These are phyloP conservation scores for Pongo pygmaeus DNA, from an alignment of 2,113 vertebrate genomes.

Conservation along the genomic window DNA sequence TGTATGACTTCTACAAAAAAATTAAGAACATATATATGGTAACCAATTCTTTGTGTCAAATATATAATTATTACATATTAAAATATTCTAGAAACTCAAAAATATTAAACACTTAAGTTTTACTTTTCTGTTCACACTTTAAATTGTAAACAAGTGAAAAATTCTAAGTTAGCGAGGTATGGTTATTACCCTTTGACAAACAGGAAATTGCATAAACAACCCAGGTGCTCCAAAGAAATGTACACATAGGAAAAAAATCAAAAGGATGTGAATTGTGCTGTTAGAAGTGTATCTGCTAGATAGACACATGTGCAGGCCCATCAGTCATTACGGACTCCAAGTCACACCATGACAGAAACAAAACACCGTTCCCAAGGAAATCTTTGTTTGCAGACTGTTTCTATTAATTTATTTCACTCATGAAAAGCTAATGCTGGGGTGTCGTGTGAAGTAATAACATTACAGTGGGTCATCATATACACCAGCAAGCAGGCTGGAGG, in stretches of 20 bases:
- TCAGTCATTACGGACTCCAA: not conserved
- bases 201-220: not conserved
- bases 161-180: not conserved
- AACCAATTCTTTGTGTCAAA: conserved; percentile 16
- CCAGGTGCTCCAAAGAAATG: not conserved
- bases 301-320: not conserved
- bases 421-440: not conserved
- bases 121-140: not conserved
- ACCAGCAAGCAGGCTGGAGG: not conserved
- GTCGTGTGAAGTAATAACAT: not conserved
- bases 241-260: not conserved
- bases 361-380: not conserved
- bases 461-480: not conserved
- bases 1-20: not conserved
- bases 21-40: not conserved
- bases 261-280: not conserved
- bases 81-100: not conserved
- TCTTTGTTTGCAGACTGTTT: not conserved
- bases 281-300: not conserved
- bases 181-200: not conserved
- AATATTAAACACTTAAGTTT: not conserved
- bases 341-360: not conserved
- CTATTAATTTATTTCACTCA: not conserved
- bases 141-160: not conserved
- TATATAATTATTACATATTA: not conserved